These are phyloP conservation scores for Thryonomys swinderianus DNA, from an alignment of 2,113 vertebrate species.

Conservation along the genomic window DNA sequence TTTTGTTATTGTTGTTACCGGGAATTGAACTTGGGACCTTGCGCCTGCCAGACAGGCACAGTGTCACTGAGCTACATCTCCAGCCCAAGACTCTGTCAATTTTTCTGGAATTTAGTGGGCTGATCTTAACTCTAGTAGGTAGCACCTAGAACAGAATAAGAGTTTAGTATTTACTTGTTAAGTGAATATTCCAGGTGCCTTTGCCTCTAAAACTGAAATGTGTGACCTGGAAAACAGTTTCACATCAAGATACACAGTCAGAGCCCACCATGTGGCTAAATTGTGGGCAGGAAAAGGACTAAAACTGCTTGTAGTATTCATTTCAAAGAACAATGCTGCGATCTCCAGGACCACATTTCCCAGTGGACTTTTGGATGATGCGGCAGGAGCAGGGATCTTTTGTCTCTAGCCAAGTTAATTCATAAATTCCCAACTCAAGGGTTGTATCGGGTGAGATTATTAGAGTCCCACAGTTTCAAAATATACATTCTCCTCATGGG, in stretches of 20 bases:
- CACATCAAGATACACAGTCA: not conserved
- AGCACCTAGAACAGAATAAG: not conserved
- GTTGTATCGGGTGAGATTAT: constrained; percentile 64
- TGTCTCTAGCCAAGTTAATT: constrained; percentile 69
- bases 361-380: constrained; percentile 49
- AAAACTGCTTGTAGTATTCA: not conserved
- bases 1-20: not conserved
- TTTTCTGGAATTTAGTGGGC: not conserved
- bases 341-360: constrained; percentile 60
- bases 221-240: not conserved
- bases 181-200: not conserved
- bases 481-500: constrained; percentile 62
- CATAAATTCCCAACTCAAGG: constrained; percentile 62
- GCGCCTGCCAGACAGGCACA: not conserved
- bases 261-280: not conserved
- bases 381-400: constrained; percentile 36
- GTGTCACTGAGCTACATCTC: not conserved
- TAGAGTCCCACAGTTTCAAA: constrained; percentile 64
- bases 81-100: too few species aligned
- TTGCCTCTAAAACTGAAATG: not conserved
- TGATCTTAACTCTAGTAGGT: not conserved
- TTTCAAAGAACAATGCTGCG: constrained; percentile 46
- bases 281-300: not conserved
- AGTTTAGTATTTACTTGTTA: not conserved
- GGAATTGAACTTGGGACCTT: not conserved